phyloP scores from a whole-genome alignment of 2,113 vertebrate genomes.

The Xenopus borealis region DNA sequence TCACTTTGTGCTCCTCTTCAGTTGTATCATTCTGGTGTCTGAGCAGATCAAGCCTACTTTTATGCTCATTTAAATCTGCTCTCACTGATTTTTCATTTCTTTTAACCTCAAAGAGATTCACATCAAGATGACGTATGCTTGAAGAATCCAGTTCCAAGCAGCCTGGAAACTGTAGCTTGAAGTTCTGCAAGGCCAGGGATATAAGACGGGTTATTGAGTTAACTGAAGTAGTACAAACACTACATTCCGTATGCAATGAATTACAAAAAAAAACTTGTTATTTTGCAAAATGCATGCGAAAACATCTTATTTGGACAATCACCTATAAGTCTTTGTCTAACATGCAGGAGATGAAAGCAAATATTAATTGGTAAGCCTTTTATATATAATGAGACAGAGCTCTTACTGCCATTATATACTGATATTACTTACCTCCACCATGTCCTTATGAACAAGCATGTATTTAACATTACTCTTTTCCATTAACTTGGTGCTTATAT shows the following conservation, averaged over 20 bases:
- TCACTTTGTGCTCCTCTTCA: neutral
- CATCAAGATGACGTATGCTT: conserved; percentile 59
- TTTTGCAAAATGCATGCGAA: no score
- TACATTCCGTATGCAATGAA: no score
- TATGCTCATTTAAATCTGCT: neutral
- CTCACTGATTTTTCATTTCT: conserved; percentile 20
- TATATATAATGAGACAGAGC: no score
- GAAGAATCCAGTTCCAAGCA: conserved; percentile 55
- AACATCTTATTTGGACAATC: no score
- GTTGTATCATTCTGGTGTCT: neutral
- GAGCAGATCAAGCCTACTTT: neutral
- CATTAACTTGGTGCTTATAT: conserved; percentile 70
- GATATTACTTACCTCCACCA: conserved; percentile 67
- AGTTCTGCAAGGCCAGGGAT: conserved; percentile 66
- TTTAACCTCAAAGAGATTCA: conserved; percentile 69
- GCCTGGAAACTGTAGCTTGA: conserved; percentile 58
- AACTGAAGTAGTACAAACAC: no score
- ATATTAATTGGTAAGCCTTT: no score
- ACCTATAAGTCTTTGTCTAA: no score
- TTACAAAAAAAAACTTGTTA: no score
- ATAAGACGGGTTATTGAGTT: neutral
- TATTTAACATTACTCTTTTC: conserved; percentile 70
- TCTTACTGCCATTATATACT: no score
- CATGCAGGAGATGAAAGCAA: no score
- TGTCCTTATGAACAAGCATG: conserved; percentile 78